These are phyloP conservation scores for Pandion haliaetus DNA, from an alignment of 2,113 vertebrate genomes.

Conservation along the genomic window DNA sequence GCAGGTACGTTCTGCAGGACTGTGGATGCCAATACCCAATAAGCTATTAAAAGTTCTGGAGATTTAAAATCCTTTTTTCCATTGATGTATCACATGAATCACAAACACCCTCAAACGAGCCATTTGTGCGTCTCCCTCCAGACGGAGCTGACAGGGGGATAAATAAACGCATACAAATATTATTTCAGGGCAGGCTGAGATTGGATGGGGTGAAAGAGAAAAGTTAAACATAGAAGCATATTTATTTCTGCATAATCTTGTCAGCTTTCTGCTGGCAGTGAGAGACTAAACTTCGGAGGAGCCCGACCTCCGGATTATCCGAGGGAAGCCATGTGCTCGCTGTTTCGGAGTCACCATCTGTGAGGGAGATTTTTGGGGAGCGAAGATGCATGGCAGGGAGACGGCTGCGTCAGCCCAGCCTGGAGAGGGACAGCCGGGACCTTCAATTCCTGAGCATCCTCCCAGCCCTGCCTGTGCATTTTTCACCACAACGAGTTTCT, in stretches of 20 bases:
- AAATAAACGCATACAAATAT: constrained; percentile 37
- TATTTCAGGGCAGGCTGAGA: constrained; percentile 38
- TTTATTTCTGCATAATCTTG: constrained; percentile 56
- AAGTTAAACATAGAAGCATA: constrained; percentile 62
- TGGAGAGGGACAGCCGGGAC: background rate
- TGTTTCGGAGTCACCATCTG: constrained; percentile 20
- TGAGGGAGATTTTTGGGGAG: background rate
- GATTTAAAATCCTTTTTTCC: background rate
- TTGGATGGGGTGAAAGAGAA: constrained; percentile 35
- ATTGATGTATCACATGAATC: constrained; percentile 40
- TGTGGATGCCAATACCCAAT: background rate
- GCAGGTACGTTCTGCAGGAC: background rate
- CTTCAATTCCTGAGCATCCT: constrained; percentile 57
- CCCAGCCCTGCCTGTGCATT: background rate
- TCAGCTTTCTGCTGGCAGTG: constrained; percentile 17
- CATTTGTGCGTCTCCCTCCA: constrained; percentile 30
- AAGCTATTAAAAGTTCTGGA: constrained; percentile 16
- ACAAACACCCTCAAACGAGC: constrained; percentile 39
- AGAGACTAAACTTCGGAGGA: constrained; percentile 21
- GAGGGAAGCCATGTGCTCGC: constrained; percentile 5
- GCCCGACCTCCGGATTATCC: background rate
- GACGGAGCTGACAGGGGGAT: constrained; percentile 36
- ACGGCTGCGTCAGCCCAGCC: background rate
- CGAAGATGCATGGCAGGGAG: background rate
- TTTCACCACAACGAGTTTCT: background rate